phyloP scores from a whole-genome alignment of 2,797 vertebrate species.

The Eulemur coronatus region DNA sequence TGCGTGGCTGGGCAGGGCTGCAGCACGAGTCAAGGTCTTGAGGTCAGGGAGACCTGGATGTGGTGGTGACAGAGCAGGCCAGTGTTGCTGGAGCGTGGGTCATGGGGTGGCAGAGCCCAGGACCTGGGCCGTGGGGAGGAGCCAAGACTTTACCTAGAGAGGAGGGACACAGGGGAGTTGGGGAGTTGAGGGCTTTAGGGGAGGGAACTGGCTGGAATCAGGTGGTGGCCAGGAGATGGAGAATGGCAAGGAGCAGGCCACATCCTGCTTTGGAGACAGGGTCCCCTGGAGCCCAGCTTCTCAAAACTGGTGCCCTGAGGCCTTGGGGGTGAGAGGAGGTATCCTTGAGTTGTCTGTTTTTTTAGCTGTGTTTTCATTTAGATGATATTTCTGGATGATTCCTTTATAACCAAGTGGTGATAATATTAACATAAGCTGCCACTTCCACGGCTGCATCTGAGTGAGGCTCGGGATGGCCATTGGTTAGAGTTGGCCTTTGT shows the following conservation, averaged over 20 bases:
- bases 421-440: not conserved
- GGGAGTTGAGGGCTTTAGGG: too few species aligned
- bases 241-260: not conserved
- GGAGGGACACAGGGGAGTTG: not conserved
- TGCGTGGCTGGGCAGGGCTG: not conserved
- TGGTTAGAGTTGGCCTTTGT: not conserved
- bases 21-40: not conserved
- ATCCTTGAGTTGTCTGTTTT: not conserved
- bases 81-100: not conserved
- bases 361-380: slow-evolving; percentile 42
- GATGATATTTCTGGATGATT: not conserved
- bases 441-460: not conserved
- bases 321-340: not conserved
- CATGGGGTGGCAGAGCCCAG: not conserved
- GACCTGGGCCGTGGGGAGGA: not conserved
- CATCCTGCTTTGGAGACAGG: not conserved
- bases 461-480: not conserved
- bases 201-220: not conserved
- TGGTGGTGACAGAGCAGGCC: not conserved
- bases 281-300: not conserved
- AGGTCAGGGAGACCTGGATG: not conserved
- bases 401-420: not conserved
- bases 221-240: not conserved
- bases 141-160: not conserved
- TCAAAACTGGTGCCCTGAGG: not conserved